Evolutionary conservation across 2,888 invertebrate species (phyloP).

Genomic region (Pachydiplax longipennis): DNA sequence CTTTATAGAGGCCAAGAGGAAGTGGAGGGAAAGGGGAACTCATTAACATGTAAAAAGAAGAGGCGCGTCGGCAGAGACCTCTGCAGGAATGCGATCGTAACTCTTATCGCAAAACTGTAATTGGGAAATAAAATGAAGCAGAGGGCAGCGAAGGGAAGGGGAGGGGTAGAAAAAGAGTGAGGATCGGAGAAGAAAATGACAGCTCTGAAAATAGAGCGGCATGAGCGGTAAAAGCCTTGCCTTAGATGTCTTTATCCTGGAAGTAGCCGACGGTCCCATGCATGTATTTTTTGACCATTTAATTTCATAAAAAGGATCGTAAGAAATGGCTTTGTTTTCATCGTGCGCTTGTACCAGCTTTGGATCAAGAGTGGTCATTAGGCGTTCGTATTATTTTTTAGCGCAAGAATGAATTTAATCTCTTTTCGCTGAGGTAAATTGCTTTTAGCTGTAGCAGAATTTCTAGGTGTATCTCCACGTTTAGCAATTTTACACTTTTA

Average conservation of each 20-base stretch:
- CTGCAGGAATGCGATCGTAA: conserved; percentile 10
- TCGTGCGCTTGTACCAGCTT: too few species aligned
- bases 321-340: too few species aligned
- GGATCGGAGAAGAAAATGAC: neutral
- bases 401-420: too few species aligned
- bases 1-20: neutral
- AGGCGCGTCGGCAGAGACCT: conserved; percentile 6
- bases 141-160: neutral
- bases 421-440: too few species aligned
- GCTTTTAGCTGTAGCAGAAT: too few species aligned
- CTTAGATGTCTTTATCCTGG: conserved; percentile 8
- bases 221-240: neutral
- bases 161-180: neutral
- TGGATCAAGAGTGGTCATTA: too few species aligned
- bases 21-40: neutral
- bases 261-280: neutral
- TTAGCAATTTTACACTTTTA: too few species aligned
- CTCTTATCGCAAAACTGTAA: conserved; percentile 40
- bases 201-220: neutral
- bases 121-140: neutral
- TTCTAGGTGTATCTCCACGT: too few species aligned
- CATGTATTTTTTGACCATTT: too few species aligned
- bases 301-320: too few species aligned
- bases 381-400: too few species aligned
- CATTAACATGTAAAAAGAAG: conserved; percentile 38